Evolutionary conservation across 1,140 invertebrate genomes (phyloP), one percentile per base, ranked within the genome.

Genomic region (Diprion similis): DNA sequence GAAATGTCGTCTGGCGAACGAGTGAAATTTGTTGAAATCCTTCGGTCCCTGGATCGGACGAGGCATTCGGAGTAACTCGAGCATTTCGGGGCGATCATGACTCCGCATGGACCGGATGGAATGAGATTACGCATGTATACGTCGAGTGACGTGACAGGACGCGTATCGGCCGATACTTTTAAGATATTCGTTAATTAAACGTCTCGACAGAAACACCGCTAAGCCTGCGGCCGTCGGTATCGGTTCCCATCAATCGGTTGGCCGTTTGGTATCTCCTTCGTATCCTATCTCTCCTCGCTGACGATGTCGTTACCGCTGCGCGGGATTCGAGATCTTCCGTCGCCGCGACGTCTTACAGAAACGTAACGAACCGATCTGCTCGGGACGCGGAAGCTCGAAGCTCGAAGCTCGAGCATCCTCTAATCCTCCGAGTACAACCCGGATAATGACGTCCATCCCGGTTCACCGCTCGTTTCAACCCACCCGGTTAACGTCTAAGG

Each of bases 131-230:
- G 24, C 24, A 6, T 6, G 24, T 37, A 37, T 37, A 37, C 24
- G 24, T 6, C 24, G 24, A 37, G 24, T 37, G 24, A 37, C 24
- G 24, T 37, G 24, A 37, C 24, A 37, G 24, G 51, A 59, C 51
- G 51, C 51, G 24, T 37, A 37, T 37, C 51, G 9, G 11, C 51
- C 51, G 51, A 59, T 59, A 59, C 51, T 59, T 59, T 59, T 59
- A 59, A 59, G 51, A 59, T 59, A 37, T 59, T 17, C 51, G 51
- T 59, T 59, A 59, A 59, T 59, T 59, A 59, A 59, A 59, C 51
- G 51, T 37, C 24, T 37, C 24, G 24, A 37, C 24, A 37, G 24
- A 37, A 37, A 1, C 1, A 17, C 51, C 11, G 51, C 51, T 59
- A 13, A 17, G 24, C 51, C 51, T 9, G 51, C 8, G 9, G 24